Evolutionary conservation across 2,113 vertebrate species (phyloP).

Genomic region (Menura novaehollandiae): DNA sequence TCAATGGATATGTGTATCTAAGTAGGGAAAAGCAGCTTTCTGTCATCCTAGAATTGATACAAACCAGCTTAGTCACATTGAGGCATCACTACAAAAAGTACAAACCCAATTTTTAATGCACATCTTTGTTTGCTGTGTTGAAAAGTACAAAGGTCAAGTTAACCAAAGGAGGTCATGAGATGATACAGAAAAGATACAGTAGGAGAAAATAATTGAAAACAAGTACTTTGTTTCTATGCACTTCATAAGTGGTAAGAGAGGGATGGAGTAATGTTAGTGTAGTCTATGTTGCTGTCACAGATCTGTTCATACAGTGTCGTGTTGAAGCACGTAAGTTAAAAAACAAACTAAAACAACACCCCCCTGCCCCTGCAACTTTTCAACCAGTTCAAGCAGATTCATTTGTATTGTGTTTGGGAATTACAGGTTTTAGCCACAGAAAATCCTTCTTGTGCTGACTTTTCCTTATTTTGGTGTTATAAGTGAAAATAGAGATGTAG

Average conservation of each 20-base stretch:
- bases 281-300: neutral
- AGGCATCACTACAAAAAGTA: neutral
- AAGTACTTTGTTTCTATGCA: neutral
- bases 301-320: neutral
- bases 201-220: neutral
- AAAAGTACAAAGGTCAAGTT: neutral
- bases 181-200: neutral
- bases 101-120: neutral
- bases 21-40: neutral
- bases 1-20: neutral
- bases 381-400: neutral
- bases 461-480: neutral
- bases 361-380: neutral
- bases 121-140: neutral
- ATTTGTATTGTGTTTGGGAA: neutral
- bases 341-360: neutral
- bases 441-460: neutral
- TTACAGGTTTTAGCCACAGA: neutral
- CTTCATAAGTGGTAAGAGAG: neutral
- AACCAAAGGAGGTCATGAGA: neutral
- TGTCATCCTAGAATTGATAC: neutral
- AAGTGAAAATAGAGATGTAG: neutral
- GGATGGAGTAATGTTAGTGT: neutral
- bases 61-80: neutral
- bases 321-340: neutral